Evolutionary conservation across 2,113 vertebrate species (phyloP), one percentile per base, ranked within the genome.

Genomic region (Pseudopodoces humilis): DNA sequence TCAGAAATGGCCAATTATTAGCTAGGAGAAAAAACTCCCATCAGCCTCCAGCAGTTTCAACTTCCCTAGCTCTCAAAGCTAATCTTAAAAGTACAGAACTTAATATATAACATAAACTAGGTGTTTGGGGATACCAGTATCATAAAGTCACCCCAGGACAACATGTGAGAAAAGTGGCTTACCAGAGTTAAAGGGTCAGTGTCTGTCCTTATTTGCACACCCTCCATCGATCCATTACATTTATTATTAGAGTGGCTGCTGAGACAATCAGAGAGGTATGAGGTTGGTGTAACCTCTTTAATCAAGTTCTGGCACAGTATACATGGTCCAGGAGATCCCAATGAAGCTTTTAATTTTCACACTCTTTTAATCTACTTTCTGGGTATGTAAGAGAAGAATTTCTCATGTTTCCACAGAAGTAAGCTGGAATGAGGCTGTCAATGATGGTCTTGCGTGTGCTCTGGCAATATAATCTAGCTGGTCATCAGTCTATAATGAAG

Each of bases 401-500:
- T 88, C 65, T 93, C 43, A 28, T 68, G 27, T 47, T 67, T 92
- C 58, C 50, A 43, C 67, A 79, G 87, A 85, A 33, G 65, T 43
- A 56, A 64, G 20, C 30, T 94, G 91, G 75, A 92, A 86, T 92
- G 83, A 89, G 53, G 12, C 49, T 79, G 30, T 68, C 58, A 88
- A 2, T 90, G 70, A 43, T 10, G 6, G 58, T 63, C 30, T 82
- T 74, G 58, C 0, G 0, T 88, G 72, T 88, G 47, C 88, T 77
- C 72, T 86, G 55, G 67, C 60, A 77, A n/a, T 55, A 46, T 87
- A 84, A 94, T 88, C 92, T 83, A 92, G 31, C 52, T 62, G 65
- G 62, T 86, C 77, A 80, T 60, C 88, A 94, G 44, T 86, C 56
- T 83, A 6, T 90, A 90, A 93, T 84, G 88, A 95, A 90, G 58